Evolutionary conservation across 2,888 invertebrate species (phyloP).

Genomic region (Morpho helenor): DNA sequence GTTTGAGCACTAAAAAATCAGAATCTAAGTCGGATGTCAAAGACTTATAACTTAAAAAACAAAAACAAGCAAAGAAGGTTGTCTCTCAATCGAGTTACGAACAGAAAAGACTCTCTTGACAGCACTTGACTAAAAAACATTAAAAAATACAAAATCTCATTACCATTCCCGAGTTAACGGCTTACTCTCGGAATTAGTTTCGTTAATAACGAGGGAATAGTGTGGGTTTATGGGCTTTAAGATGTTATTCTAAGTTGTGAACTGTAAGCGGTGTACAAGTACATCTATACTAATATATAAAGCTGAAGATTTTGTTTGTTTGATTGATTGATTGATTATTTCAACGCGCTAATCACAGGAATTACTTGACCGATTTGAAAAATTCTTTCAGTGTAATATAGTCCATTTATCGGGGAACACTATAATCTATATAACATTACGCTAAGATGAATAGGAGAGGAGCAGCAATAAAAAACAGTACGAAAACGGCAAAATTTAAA

Average conservation of each 20-base stretch:
- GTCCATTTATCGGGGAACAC: no score
- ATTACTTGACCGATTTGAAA: no score
- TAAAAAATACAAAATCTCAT: conserved; percentile 44
- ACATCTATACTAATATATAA: no score
- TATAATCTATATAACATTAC: no score
- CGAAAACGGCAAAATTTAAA: no score
- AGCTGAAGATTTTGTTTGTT: no score
- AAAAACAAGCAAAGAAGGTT: conserved; percentile 18
- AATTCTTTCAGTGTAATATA: no score
- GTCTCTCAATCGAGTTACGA: conserved; percentile 25
- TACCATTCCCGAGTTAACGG: conserved; percentile 52
- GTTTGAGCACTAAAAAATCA: no score
- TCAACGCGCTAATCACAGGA: no score
- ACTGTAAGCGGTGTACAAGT: conserved; percentile 4
- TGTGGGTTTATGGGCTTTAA: conserved; percentile 45
- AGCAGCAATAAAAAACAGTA: no score
- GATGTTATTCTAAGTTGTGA: conserved; percentile 16
- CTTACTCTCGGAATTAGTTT: conserved; percentile 54
- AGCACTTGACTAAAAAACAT: conserved; percentile 25
- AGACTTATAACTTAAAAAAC: conserved; percentile 3
- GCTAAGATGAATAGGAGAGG: no score
- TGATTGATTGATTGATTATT: no score
- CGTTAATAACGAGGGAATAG: conserved; percentile 50
- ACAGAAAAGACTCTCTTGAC: conserved; percentile 20
- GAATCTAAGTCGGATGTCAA: background rate